Base-by-base conservation (phyloP, 2,797 vertebrate genomes). In the Coregonus suidteri region DNA sequence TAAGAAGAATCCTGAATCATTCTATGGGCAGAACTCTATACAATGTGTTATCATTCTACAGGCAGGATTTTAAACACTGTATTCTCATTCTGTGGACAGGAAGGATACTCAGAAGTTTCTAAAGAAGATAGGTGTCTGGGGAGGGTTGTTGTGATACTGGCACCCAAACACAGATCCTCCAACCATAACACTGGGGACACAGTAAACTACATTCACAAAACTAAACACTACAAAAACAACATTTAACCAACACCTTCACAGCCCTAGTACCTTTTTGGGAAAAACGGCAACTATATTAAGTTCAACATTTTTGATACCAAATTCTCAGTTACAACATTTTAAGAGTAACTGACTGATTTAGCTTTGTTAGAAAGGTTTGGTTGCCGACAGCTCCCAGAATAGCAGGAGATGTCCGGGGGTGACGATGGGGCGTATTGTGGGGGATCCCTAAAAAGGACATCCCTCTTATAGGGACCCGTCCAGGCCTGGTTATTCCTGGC, bases 401-500 rank as follows among this genome's bases (percentile, higher is more conserved):
- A 94, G 88, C 82, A 74, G 74, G 82, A 77, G 82, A 37, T 66
- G 81, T 82, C 73, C 73, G 75, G 72, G 35, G 66, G 59, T 52
- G 71, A 82, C 81, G 84, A 77, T 78, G 13, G 53, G 4, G 16
- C 67, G 18, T 69, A 41, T 18, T 68, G 59, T 62, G 30, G 68
- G 47, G 47, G 84, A 74, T 78, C 92, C 93, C 91, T 92, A 93
- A 90, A 93, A 93, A 91, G 92, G 93, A 87, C 86, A 90, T 88
- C 85, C 90, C 86, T 87, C 79, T 67, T 31, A 70, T 67, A 73
- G 73, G 35, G 64, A 66, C 65, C 18, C 16, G 16, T 81, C 72
- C 66, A 0, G 77, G 84, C 59, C 79, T 31, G 77, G 85, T 88
- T 93, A 93, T 94, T 93, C 88, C 88, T 85, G 88, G 85, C 79